Conservation (phyloP, 2,888 invertebrate species). For the Dorcus parallelipipedus region DNA sequence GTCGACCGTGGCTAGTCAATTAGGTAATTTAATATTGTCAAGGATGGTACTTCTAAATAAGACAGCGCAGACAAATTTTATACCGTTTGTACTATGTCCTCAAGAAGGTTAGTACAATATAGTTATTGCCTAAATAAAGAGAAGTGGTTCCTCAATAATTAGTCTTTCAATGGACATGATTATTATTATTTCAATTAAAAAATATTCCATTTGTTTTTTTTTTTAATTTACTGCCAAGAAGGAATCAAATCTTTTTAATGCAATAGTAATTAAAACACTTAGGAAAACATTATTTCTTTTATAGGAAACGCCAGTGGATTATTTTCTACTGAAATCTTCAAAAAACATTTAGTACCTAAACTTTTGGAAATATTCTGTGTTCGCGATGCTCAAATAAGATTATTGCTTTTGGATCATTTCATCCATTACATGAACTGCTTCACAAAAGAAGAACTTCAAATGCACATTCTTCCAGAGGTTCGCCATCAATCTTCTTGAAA, state of each 20-base stretch:
- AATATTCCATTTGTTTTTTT: too few species aligned
- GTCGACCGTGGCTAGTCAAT: constrained; percentile 75
- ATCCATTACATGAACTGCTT: constrained; percentile 71
- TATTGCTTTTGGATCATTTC: constrained; percentile 76
- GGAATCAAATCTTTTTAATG: too few species aligned
- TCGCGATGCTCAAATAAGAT: constrained; percentile 77
- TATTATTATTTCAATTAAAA: too few species aligned
- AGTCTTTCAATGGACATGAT: too few species aligned
- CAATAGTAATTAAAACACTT: too few species aligned
- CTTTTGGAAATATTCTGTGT: constrained; percentile 79
- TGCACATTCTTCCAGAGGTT: constrained; percentile 81
- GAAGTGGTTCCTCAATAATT: too few species aligned
- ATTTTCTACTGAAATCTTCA: constrained; percentile 67
- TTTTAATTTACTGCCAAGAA: too few species aligned
- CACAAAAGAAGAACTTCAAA: constrained; percentile 70
- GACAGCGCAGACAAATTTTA: constrained; percentile 69
- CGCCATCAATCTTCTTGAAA: neutral
- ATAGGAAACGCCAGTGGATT: constrained; percentile 50
- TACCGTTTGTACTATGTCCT: constrained; percentile 70
- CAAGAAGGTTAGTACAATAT: constrained; percentile 42
- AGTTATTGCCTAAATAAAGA: too few species aligned
- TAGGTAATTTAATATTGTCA: constrained; percentile 74
- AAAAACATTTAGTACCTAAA: constrained; percentile 71
- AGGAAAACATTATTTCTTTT: too few species aligned
- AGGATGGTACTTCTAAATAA: constrained; percentile 81